phyloP scores from a whole-genome alignment of 2,113 vertebrate species.

The Ivindomyrus marchei region DNA sequence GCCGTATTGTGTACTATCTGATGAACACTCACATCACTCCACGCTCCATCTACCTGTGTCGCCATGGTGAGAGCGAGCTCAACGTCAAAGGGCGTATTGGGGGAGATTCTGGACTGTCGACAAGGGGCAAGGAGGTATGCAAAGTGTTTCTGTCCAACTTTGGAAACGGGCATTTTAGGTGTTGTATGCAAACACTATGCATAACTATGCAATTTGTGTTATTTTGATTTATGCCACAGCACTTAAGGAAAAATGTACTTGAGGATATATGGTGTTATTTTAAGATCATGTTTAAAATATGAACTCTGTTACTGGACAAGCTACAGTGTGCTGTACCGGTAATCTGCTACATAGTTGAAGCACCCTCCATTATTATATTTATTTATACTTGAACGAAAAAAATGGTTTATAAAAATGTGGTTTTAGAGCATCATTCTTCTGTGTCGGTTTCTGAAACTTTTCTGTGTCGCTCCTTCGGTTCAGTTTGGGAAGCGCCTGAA shows the following conservation, averaged over 20 bases:
- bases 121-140: slow-evolving; percentile 71
- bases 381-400: background rate
- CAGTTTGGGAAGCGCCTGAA: slow-evolving; percentile 84
- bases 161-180: background rate
- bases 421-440: background rate
- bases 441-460: background rate
- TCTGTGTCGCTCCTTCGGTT: background rate
- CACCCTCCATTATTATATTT: background rate
- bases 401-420: background rate
- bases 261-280: background rate
- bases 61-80: slow-evolving; percentile 95
- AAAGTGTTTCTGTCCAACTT: background rate
- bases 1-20: slow-evolving; percentile 97
- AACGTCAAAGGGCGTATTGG: slow-evolving; percentile 91
- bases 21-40: slow-evolving; percentile 99
- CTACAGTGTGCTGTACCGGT: background rate
- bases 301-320: background rate
- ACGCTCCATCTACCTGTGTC: slow-evolving; percentile 95
- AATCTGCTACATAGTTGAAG: background rate
- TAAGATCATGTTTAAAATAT: background rate
- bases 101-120: slow-evolving; percentile 85
- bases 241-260: background rate
- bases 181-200: too few relatives aligned
- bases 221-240: background rate
- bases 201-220: background rate